Percentiles rank a stretch among this genome's conserved stretches.
phyloP scores from a whole-genome alignment of 2,113 vertebrate species.

The Boulengeromyrus knoepffleri region DNA sequence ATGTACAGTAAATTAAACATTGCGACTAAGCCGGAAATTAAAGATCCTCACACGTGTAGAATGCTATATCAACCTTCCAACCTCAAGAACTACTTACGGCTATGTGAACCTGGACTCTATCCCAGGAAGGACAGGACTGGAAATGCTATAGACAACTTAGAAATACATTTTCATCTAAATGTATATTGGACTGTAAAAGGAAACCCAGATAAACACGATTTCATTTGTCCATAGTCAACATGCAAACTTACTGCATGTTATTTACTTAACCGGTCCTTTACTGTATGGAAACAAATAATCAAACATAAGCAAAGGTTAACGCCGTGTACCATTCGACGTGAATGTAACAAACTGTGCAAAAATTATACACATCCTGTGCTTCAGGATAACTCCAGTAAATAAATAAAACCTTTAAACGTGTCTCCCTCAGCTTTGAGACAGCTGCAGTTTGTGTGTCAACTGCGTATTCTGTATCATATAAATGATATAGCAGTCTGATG shows the following conservation, averaged over 20 bases:
- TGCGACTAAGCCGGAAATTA: neutral
- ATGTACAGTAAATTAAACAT: neutral
- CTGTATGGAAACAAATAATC: neutral
- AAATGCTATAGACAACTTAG: neutral
- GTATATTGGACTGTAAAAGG: neutral
- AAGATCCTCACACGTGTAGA: neutral
- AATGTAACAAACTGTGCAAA: neutral
- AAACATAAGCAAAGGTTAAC: neutral
- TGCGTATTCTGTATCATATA: neutral
- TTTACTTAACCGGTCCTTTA: neutral
- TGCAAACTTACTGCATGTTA: neutral
- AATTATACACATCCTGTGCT: neutral
- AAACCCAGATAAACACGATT: neutral
- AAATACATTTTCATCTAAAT: neutral
- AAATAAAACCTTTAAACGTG: neutral
- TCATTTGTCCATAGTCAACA: neutral
- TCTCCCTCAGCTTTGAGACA: neutral
- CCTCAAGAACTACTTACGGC: neutral
- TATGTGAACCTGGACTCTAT: neutral
- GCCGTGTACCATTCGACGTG: neutral
- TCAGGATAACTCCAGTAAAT: neutral
- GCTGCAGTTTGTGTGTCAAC: neutral
- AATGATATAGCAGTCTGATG: conserved; percentile 16
- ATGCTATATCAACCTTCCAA: neutral
- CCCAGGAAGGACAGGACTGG: neutral